Percentiles rank a stretch among this genome's conserved stretches.
Evolutionary conservation across 2,113 vertebrate species (phyloP).

Genomic region (Triplophysa tibetana): DNA sequence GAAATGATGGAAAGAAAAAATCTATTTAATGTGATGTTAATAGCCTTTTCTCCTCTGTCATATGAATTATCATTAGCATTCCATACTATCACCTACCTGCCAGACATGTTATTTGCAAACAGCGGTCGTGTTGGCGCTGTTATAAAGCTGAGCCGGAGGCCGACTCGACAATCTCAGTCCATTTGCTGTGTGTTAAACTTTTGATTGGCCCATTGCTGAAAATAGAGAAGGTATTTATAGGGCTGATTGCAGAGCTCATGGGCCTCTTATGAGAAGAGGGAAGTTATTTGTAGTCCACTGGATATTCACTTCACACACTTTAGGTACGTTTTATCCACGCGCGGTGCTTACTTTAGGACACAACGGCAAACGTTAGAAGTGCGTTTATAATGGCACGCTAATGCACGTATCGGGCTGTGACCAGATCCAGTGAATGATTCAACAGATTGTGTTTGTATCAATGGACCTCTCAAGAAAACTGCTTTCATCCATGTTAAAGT

Average conservation of each 20-base stretch:
- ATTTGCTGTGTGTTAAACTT: constrained; percentile 34
- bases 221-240: constrained; percentile 26
- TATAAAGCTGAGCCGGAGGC: background rate
- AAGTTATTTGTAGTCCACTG: constrained; percentile 23
- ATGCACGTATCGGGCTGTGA: too few species aligned
- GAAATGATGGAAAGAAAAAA: constrained; percentile 1
- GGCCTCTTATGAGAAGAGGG: constrained; percentile 13
- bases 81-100: background rate
- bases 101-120: background rate
- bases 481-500: too few species aligned
- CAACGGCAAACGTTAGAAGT: background rate
- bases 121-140: background rate
- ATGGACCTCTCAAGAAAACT: too few species aligned
- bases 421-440: too few species aligned
- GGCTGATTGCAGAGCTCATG: constrained; percentile 30
- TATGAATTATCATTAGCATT: background rate
- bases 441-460: too few species aligned
- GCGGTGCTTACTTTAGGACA: background rate
- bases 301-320: constrained; percentile 31
- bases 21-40: constrained; percentile 11
- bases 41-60: constrained; percentile 9
- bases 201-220: constrained; percentile 29
- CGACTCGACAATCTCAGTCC: constrained; percentile 16
- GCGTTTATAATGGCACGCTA: too few species aligned
- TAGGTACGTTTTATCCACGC: background rate